phyloP scores from a whole-genome alignment of 2,797 vertebrate genomes.

The Molothrus ater region DNA sequence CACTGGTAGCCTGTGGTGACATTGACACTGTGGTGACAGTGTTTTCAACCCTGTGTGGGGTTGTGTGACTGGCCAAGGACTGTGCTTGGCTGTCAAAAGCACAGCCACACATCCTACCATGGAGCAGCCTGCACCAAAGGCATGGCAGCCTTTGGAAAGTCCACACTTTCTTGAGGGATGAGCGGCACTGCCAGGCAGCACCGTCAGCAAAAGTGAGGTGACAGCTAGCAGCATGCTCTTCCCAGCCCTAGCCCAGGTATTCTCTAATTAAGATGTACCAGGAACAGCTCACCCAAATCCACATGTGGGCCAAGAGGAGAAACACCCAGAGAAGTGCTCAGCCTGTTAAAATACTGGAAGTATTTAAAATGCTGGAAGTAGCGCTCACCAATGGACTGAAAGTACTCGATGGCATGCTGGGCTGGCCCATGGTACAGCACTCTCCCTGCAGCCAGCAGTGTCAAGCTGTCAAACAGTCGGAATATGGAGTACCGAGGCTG shows the following conservation, averaged over 20 bases:
- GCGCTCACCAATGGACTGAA: constrained; percentile 81
- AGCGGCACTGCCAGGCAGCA: accelerated
- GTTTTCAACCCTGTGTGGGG: background rate
- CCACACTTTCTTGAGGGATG: accelerated
- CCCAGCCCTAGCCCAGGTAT: background rate
- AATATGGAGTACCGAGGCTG: constrained; percentile 96
- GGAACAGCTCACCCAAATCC: background rate
- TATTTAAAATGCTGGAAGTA: no score
- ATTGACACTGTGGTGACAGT: constrained; percentile 52
- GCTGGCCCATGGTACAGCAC: constrained; percentile 88
- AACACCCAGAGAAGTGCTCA: background rate
- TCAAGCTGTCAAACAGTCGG: constrained; percentile 88
- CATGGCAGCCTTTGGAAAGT: background rate
- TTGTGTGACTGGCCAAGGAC: background rate
- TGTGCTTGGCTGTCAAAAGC: background rate
- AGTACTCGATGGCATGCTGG: constrained; percentile 82
- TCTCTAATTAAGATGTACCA: background rate
- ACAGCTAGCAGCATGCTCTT: background rate
- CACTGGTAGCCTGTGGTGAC: constrained; percentile 82
- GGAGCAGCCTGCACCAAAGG: no score
- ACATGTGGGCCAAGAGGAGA: background rate
- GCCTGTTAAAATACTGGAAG: background rate
- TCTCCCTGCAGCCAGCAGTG: constrained; percentile 85
- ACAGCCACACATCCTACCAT: accelerated
- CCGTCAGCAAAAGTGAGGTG: accelerated